phyloP scores from a whole-genome alignment of 2,113 vertebrate genomes.

The Dolichallabes microphthalmus region DNA sequence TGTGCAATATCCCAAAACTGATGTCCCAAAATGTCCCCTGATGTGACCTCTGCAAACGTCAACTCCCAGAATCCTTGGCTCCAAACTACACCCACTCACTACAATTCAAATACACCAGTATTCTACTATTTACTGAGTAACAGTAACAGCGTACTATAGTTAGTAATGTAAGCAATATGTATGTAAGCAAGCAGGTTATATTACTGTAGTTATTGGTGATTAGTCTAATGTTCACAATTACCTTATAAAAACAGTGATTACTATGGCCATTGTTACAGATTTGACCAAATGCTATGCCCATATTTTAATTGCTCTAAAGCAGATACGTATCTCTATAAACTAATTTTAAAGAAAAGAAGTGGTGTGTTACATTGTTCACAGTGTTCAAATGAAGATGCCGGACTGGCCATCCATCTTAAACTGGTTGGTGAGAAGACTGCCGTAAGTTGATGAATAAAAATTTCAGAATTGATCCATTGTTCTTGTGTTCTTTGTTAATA shows the following conservation, averaged over 20 bases:
- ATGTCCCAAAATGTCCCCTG: neutral
- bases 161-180: neutral
- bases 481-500: neutral
- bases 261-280: neutral
- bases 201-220: neutral
- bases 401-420: neutral
- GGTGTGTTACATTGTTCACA: neutral
- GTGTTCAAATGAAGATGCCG: too few relatives aligned
- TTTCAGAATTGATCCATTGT: neutral
- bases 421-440: neutral
- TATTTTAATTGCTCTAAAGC: neutral
- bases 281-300: neutral
- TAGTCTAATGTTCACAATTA: neutral
- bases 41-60: neutral
- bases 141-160: neutral
- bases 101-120: too few relatives aligned
- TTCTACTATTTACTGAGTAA: too few relatives aligned
- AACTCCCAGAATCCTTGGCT: slow-evolving; percentile 1
- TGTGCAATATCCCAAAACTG: neutral
- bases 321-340: neutral
- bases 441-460: neutral
- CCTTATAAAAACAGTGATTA: neutral
- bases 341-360: neutral
- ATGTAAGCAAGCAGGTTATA: too few relatives aligned
- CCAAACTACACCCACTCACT: too few relatives aligned